Percentiles rank a stretch among this genome's conserved stretches.
These are phyloP conservation scores for Pollenia labialis DNA, from an alignment of 2,888 invertebrate species.

Conservation along the genomic window DNA sequence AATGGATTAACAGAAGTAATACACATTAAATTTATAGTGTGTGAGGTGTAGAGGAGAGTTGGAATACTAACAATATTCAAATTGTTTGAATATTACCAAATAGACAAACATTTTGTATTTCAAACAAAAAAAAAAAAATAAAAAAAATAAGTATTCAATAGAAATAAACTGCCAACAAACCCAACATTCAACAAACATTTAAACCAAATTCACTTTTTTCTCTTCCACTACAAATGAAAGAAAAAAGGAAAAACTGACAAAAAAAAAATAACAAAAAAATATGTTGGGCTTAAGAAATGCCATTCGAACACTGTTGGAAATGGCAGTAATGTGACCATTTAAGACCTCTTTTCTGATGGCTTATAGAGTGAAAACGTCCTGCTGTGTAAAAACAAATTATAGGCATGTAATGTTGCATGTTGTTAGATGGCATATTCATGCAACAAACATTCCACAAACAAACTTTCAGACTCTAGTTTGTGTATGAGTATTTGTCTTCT, in stretches of 20 bases:
- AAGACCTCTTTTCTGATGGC: constrained; percentile 82
- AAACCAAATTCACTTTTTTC: constrained; percentile 53
- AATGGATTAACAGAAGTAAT: constrained; percentile 71
- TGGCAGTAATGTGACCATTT: constrained; percentile 82
- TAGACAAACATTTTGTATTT: constrained; percentile 13
- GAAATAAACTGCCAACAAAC: constrained; percentile 48
- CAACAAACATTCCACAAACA: not conserved
- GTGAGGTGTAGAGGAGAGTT: not conserved
- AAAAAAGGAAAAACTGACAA: not conserved
- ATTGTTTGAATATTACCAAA: constrained; percentile 57
- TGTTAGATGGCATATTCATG: constrained; percentile 73
- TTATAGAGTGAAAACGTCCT: constrained; percentile 83
- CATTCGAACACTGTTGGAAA: constrained; percentile 80
- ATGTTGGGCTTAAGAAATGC: constrained; percentile 56
- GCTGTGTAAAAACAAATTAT: constrained; percentile 83
- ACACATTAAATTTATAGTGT: constrained; percentile 64
- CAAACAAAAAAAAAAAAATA: not conserved
- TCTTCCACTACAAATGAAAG: constrained; percentile 41
- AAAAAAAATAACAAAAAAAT: constrained; percentile 24
- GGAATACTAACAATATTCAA: constrained; percentile 63
- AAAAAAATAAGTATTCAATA: constrained; percentile 5
- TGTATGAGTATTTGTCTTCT: constrained; percentile 55
- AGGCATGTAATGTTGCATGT: constrained; percentile 83
- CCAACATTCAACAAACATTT: constrained; percentile 40
- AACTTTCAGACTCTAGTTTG: constrained; percentile 16